These are phyloP conservation scores for Rousettus leschenaultii DNA, from an alignment of 2,113 vertebrate species.

Conservation along the genomic window DNA sequence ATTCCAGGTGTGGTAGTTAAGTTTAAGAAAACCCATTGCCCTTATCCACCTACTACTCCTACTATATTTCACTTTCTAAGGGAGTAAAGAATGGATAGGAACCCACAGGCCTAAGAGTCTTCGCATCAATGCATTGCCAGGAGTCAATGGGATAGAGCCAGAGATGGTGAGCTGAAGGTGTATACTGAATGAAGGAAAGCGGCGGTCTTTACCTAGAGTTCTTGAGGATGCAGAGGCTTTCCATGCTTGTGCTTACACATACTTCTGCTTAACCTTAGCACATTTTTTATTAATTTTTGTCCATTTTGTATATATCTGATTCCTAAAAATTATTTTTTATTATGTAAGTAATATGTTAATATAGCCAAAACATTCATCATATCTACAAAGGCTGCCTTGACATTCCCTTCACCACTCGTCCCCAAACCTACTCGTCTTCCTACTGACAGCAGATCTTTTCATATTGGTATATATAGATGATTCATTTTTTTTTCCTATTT, in stretches of 20 bases:
- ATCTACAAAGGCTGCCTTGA: neutral
- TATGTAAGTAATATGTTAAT: neutral
- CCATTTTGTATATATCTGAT: neutral
- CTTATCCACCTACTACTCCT: neutral
- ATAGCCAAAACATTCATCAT: neutral
- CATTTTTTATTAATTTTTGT: neutral
- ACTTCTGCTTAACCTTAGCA: neutral
- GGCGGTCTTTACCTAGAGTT: neutral
- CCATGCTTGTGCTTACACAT: neutral
- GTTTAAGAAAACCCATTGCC: neutral
- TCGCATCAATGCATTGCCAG: neutral
- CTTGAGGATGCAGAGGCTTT: neutral
- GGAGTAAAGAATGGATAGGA: neutral
- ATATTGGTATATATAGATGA: neutral
- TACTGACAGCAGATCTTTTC: neutral
- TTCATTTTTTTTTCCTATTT: slow-evolving; percentile 40
- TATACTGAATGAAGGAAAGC: neutral
- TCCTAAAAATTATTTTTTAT: slow-evolving; percentile 10
- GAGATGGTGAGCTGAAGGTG: neutral
- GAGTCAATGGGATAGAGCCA: neutral
- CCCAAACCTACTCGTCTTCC: neutral
- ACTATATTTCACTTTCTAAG: neutral
- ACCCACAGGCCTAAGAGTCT: neutral
- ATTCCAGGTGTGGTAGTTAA: neutral
- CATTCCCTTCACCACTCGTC: neutral